Evolutionary conservation across 2,888 invertebrate species (phyloP).

Genomic region (Synanthedon tipuliformis): DNA sequence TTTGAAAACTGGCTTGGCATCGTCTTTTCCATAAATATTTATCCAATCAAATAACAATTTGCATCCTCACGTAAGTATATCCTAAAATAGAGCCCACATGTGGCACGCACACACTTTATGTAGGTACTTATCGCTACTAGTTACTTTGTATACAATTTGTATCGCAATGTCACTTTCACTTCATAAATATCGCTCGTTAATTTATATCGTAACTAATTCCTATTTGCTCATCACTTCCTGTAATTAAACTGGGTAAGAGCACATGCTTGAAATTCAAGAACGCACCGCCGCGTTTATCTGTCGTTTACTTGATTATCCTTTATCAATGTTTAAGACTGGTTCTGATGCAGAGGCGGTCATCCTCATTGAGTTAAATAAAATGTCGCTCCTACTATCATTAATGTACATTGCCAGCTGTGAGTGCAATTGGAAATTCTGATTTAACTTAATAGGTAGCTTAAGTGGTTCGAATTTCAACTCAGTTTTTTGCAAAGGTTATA

Average conservation of each 20-base stretch:
- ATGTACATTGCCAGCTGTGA: background rate
- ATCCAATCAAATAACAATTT: too few species aligned
- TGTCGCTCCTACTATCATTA: background rate
- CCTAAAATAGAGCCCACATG: constrained; percentile 16
- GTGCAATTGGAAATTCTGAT: background rate
- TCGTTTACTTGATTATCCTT: constrained; percentile 28
- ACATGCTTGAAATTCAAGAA: background rate
- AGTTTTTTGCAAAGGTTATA: too few species aligned
- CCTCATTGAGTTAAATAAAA: constrained; percentile 41
- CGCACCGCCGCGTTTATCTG: constrained; percentile 4
- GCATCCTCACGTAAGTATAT: too few species aligned
- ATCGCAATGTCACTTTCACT: constrained; percentile 63
- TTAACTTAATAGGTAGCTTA: background rate
- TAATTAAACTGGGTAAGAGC: too few species aligned
- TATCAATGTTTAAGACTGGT: constrained; percentile 24
- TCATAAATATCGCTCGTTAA: constrained; percentile 8
- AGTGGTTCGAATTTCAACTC: too few species aligned
- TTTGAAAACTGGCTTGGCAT: too few species aligned
- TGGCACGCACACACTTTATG: constrained; percentile 20
- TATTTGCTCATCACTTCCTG: background rate
- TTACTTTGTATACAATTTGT: constrained; percentile 11
- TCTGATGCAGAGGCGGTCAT: constrained; percentile 39
- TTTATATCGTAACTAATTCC: background rate
- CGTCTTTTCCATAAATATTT: too few species aligned
- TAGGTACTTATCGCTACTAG: constrained; percentile 17